Percentiles rank a stretch among this genome's conserved stretches.
Evolutionary conservation across 2,113 vertebrate species (phyloP).

Genomic region (Periophthalmus modestus): DNA sequence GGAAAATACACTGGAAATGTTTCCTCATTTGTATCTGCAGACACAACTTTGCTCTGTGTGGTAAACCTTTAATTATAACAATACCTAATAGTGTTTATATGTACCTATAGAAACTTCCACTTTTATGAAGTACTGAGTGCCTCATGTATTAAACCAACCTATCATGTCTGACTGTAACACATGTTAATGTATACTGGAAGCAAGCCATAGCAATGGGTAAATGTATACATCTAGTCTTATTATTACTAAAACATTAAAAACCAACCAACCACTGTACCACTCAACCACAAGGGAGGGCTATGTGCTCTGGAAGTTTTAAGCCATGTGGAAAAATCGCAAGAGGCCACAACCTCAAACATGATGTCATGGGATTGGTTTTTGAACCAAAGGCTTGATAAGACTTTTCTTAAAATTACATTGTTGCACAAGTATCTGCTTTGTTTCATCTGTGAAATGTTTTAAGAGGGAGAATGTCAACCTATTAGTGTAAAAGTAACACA

Average conservation of each 20-base stretch:
- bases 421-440: slow-evolving; percentile 44
- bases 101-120: slow-evolving; percentile 38
- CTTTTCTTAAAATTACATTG: slow-evolving; percentile 34
- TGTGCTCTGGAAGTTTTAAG: slow-evolving; percentile 63
- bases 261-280: slow-evolving; percentile 37
- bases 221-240: slow-evolving; percentile 37
- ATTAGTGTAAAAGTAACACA: slow-evolving; percentile 52
- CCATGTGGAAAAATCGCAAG: slow-evolving; percentile 54
- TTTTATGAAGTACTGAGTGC: slow-evolving; percentile 63
- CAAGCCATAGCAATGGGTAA: slow-evolving; percentile 73
- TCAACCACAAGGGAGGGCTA: slow-evolving; percentile 34
- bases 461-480: slow-evolving; percentile 45
- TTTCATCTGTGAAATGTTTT: slow-evolving; percentile 18
- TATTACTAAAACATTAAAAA: slow-evolving; percentile 30
- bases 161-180: slow-evolving; percentile 43
- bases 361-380: slow-evolving; percentile 67
- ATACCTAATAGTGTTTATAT: slow-evolving; percentile 33
- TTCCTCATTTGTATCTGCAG: slow-evolving; percentile 32
- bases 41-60: slow-evolving; percentile 9
- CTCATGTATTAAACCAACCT: slow-evolving; percentile 48
- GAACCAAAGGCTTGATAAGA: slow-evolving; percentile 49
- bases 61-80: slow-evolving; percentile 20
- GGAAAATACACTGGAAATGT: slow-evolving; percentile 34
- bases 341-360: slow-evolving; percentile 53
- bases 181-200: slow-evolving; percentile 63